Conservation (phyloP, 2,797 vertebrate genomes). For the Myotis pilosus region DNA sequence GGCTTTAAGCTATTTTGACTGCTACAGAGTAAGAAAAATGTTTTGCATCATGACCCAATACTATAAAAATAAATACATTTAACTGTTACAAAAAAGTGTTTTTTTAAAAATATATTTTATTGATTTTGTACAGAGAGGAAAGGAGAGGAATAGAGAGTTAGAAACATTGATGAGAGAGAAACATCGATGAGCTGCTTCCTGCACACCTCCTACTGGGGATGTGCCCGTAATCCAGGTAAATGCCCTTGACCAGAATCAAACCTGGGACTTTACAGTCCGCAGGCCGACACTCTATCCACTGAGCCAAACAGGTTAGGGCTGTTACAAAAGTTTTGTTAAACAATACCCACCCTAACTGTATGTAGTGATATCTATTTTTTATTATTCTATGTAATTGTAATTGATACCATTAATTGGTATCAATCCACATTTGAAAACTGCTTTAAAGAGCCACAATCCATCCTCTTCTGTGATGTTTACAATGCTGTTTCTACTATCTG, state of each 20-base stretch:
- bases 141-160: too few relatives aligned
- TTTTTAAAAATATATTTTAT: too few relatives aligned
- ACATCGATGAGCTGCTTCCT: too few relatives aligned
- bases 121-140: too few relatives aligned
- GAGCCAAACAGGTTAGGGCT: too few relatives aligned
- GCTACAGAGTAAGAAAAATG: background rate
- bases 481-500: background rate
- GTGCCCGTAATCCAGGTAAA: too few relatives aligned
- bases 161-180: too few relatives aligned
- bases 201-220: too few relatives aligned
- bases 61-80: background rate
- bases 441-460: background rate
- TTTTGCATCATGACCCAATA: background rate
- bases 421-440: background rate
- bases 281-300: too few relatives aligned
- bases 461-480: background rate
- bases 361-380: background rate
- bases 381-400: background rate
- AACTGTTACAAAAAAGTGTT: background rate
- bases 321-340: background rate
- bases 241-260: too few relatives aligned
- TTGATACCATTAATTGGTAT: background rate
- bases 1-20: background rate
- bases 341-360: background rate
- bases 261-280: too few relatives aligned